Conservation (phyloP, 2,888 invertebrate genomes). For the Aporophyla lueneburgensis region DNA sequence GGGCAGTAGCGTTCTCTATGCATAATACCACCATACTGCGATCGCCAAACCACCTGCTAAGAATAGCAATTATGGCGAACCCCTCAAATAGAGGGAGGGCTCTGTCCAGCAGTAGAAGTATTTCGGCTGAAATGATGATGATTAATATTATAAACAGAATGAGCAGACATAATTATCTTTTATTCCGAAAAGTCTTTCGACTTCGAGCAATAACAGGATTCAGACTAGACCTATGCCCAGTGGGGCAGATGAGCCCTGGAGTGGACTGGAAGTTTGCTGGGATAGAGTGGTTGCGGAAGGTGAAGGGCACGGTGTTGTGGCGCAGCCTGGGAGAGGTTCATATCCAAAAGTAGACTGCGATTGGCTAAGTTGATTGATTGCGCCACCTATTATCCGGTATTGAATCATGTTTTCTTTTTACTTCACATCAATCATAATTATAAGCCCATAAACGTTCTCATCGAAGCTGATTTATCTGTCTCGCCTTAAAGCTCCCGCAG, state of each 20-base stretch:
- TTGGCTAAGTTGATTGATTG: not conserved
- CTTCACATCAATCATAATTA: slow-evolving; percentile 27
- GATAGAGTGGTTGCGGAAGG: not conserved
- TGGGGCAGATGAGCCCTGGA: not conserved
- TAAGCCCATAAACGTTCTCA: slow-evolving; percentile 1
- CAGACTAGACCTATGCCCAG: not conserved
- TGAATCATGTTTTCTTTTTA: slow-evolving; percentile 26
- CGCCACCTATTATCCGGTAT: not conserved
- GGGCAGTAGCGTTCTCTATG: no score
- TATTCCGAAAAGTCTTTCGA: slow-evolving; percentile 1
- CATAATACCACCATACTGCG: no score
- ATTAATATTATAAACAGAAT: slow-evolving; percentile 9
- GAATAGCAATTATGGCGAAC: no score
- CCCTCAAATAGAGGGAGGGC: no score
- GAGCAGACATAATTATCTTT: slow-evolving; percentile 12
- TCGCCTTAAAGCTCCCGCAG: not conserved
- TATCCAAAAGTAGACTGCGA: not conserved
- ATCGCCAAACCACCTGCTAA: no score
- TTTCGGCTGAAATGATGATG: no score
- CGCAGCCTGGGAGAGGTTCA: not conserved
- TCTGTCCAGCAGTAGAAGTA: no score
- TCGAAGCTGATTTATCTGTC: not conserved
- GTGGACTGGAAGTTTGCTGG: not conserved
- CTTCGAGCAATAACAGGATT: slow-evolving; percentile 5
- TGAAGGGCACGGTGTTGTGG: not conserved